These are phyloP conservation scores for Amphipyra tragopoginis DNA, from an alignment of 2,888 invertebrate species.

Conservation along the genomic window DNA sequence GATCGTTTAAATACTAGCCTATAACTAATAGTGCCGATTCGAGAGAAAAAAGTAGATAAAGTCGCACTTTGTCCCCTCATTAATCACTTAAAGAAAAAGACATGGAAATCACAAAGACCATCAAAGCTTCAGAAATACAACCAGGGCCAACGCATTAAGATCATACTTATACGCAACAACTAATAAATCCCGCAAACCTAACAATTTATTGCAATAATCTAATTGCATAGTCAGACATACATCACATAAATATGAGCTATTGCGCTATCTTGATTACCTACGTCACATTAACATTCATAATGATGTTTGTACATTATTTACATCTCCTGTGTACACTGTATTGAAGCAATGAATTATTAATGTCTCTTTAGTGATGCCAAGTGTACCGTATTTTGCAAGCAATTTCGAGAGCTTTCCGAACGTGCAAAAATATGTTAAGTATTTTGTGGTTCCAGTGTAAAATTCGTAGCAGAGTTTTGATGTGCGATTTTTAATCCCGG, in stretches of 20 bases:
- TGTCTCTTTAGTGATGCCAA: conserved; percentile 45
- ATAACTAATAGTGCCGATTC: no score
- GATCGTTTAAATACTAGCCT: no score
- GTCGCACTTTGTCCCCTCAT: no score
- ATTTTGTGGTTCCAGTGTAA: conserved; percentile 1
- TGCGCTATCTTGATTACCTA: conserved; percentile 47
- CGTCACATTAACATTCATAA: conserved; percentile 62
- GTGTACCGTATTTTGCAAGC: conserved; percentile 30
- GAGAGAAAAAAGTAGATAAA: no score
- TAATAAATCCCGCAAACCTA: conserved; percentile 45
- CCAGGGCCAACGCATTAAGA: not conserved
- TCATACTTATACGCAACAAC: conserved; percentile 30
- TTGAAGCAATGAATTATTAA: conserved; percentile 72
- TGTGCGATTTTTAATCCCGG: no score
- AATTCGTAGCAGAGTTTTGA: conserved; percentile 12
- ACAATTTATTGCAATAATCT: conserved; percentile 51
- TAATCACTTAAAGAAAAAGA: no score
- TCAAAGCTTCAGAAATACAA: not conserved
- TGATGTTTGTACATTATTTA: conserved; percentile 59
- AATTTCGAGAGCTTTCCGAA: conserved; percentile 24
- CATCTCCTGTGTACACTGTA: conserved; percentile 53
- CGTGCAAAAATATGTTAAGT: conserved; percentile 2
- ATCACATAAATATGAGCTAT: conserved; percentile 41
- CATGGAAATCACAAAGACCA: no score
- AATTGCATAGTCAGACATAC: conserved; percentile 40